These are phyloP conservation scores for Watsonalla cultraria DNA, from an alignment of 2,888 invertebrate genomes.

Conservation along the genomic window DNA sequence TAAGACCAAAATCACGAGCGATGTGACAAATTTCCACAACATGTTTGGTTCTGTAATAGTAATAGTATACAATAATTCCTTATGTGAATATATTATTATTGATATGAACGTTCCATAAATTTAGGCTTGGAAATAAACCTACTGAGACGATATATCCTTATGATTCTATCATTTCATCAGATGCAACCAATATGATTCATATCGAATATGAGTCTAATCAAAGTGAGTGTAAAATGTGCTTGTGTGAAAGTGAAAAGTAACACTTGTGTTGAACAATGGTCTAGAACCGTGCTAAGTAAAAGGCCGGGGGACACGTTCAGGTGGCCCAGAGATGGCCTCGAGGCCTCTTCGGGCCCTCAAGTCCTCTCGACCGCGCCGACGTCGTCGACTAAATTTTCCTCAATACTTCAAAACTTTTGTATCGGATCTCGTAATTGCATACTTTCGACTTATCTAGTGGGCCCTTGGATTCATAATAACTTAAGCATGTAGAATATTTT, in stretches of 20 bases:
- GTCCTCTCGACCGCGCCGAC: conserved; percentile 43
- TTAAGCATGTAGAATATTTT: background rate
- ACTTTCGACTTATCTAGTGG: background rate
- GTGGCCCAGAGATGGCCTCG: conserved; percentile 30
- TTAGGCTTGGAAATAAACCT: no score
- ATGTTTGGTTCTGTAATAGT: no score
- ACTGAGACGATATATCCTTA: no score
- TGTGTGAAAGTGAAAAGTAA: conserved; percentile 20
- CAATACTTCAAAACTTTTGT: conserved; percentile 24
- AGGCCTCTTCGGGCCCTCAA: conserved; percentile 30
- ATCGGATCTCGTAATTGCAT: conserved; percentile 7
- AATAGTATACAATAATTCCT: no score
- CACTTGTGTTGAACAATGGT: conserved; percentile 42
- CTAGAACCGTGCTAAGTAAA: conserved; percentile 39
- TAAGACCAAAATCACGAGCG: no score
- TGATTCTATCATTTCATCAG: no score
- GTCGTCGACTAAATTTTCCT: conserved; percentile 42
- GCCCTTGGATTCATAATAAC: background rate
- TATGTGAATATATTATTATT: no score
- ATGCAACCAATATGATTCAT: background rate
- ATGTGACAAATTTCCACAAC: no score
- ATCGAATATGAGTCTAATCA: background rate
- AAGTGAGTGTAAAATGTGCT: background rate
- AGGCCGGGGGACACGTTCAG: conserved; percentile 51
- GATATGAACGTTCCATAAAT: no score